Percentiles rank a stretch among this genome's conserved stretches.
phyloP scores from a whole-genome alignment of 2,113 vertebrate species.

The Pterocles burchelli region DNA sequence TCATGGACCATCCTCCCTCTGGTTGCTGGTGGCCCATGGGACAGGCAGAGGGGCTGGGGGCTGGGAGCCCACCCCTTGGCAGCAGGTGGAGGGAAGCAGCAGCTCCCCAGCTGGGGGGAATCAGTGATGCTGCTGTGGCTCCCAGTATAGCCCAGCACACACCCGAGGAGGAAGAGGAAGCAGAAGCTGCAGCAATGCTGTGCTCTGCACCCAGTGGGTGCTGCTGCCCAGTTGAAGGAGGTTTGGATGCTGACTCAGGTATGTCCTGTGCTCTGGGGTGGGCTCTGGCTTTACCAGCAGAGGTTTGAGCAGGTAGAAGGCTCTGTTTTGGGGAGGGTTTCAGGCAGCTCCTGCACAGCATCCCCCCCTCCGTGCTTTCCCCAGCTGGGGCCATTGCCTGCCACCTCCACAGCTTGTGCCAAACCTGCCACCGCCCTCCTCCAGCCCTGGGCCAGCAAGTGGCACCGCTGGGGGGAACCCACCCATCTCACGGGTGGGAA shows the following conservation, averaged over 20 bases:
- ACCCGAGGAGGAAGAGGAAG: not conserved
- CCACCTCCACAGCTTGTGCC: not conserved
- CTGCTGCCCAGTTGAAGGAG: not conserved
- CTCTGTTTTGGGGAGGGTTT: not conserved
- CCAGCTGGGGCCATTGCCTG: accelerated
- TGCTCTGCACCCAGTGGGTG: accelerated
- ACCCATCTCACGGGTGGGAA: accelerated
- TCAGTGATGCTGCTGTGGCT: not conserved
- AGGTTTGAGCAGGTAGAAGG: not conserved
- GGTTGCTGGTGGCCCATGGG: not conserved
- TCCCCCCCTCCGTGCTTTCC: not conserved
- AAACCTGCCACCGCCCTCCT: not conserved
- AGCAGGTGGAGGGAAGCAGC: not conserved
- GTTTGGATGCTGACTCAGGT: not conserved
- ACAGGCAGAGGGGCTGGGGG: not conserved
- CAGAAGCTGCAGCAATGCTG: not conserved
- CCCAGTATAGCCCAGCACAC: not conserved
- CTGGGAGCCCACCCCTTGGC: not conserved
- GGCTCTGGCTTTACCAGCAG: not conserved
- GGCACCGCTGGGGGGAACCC: not conserved
- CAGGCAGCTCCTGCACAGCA: not conserved
- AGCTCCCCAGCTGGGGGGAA: not conserved
- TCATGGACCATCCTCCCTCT: not conserved
- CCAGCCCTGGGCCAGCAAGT: accelerated
- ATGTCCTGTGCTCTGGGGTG: accelerated